Percentiles rank a stretch among this genome's conserved stretches.
Evolutionary conservation across 2,888 invertebrate genomes (phyloP).

Genomic region (Amblyjoppa fuscipennis): DNA sequence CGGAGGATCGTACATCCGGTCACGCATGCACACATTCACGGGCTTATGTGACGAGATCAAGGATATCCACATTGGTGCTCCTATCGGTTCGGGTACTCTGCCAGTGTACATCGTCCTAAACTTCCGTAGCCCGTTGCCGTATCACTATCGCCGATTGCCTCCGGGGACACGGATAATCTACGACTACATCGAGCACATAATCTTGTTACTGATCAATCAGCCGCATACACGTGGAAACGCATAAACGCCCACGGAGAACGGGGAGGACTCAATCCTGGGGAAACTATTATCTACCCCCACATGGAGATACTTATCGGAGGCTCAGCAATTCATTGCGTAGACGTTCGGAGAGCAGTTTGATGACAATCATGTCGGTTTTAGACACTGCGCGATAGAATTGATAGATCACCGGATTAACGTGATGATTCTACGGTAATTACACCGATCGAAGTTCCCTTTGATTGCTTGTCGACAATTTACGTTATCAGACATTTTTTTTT

Average conservation of each 20-base stretch:
- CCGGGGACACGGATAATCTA: conserved; percentile 7
- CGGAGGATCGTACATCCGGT: conserved; percentile 23
- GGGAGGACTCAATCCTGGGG: neutral
- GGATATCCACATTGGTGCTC: conserved; percentile 19
- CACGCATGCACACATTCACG: conserved; percentile 31
- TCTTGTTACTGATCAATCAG: conserved; percentile 59
- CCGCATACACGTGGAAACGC: conserved; percentile 19
- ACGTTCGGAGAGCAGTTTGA: conserved; percentile 14
- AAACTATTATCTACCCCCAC: conserved; percentile 32
- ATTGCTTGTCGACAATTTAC: neutral
- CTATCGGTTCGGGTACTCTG: neutral
- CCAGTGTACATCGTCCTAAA: conserved; percentile 26
- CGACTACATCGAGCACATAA: conserved; percentile 14
- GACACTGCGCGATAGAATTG: conserved; percentile 2
- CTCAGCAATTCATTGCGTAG: conserved; percentile 20
- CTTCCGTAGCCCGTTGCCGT: conserved; percentile 23
- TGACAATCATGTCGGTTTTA: conserved; percentile 34
- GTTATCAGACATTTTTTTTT: neutral
- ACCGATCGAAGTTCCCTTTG: too few species aligned
- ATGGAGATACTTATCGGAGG: conserved; percentile 17
- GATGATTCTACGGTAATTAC: neutral
- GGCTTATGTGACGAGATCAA: conserved; percentile 9
- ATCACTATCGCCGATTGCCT: conserved; percentile 10
- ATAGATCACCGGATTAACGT: neutral
- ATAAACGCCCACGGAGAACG: conserved; percentile 10